phyloP scores from a whole-genome alignment of 2,888 invertebrate species.

The Nomada ferruginata region DNA sequence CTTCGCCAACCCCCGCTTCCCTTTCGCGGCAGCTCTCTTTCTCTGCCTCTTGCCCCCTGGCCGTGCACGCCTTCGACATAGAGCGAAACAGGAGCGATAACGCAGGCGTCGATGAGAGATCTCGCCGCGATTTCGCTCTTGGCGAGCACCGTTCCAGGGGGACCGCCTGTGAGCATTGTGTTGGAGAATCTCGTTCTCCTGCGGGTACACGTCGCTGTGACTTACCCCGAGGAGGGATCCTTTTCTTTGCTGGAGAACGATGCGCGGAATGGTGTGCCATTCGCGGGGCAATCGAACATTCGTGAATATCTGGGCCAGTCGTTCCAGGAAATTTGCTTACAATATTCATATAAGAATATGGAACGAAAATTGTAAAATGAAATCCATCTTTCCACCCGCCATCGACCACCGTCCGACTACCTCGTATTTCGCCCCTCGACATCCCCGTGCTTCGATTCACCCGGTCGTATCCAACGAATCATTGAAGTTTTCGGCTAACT shows the following conservation, averaged over 20 bases:
- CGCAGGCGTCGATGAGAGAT: constrained; percentile 67
- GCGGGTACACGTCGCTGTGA: background rate
- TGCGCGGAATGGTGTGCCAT: background rate
- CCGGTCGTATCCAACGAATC: background rate
- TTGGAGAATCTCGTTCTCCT: constrained; percentile 28
- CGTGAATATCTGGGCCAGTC: no score
- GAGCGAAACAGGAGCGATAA: constrained; percentile 59
- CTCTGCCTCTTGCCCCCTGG: constrained; percentile 10
- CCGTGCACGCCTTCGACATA: constrained; percentile 35
- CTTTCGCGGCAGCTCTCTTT: constrained; percentile 6
- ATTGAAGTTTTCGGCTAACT: background rate
- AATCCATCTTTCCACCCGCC: no score
- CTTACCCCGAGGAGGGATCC: background rate
- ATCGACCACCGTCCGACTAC: background rate
- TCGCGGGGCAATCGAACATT: background rate
- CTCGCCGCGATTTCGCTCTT: constrained; percentile 55
- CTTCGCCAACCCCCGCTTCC: constrained; percentile 37
- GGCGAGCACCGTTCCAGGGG: constrained; percentile 1
- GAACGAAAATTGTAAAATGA: no score
- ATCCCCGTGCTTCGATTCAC: background rate
- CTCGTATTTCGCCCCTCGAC: background rate
- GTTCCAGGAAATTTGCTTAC: no score
- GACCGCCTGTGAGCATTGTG: constrained; percentile 23
- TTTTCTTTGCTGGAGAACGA: background rate
- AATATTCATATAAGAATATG: no score